Conservation (phyloP, 2,888 invertebrate species). For the Pyrocoelia pectoralis region DNA sequence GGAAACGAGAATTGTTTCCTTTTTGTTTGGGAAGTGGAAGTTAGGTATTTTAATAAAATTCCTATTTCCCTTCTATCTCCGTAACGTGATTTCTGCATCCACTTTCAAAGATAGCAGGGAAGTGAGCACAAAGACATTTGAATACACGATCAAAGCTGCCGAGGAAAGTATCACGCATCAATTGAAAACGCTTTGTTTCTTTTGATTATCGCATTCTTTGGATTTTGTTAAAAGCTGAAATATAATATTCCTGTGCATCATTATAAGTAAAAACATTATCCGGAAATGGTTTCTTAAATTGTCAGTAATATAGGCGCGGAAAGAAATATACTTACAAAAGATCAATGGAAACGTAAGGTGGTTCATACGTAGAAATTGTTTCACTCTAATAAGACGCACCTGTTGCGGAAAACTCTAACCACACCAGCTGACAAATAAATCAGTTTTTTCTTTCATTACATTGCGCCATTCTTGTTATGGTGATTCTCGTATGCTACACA, state of each 20-base stretch:
- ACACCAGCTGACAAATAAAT: conserved; percentile 52
- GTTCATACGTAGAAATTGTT: conserved; percentile 2
- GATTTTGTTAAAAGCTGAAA: conserved; percentile 48
- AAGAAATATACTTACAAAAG: neutral
- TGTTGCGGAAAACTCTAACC: conserved; percentile 52
- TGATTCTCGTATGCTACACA: conserved; percentile 41
- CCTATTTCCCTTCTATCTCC: conserved; percentile 33
- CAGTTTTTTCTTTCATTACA: conserved; percentile 52
- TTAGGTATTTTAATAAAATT: conserved; percentile 25
- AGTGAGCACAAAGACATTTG: conserved; percentile 51
- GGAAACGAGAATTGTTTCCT: conserved; percentile 11
- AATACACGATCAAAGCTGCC: conserved; percentile 52
- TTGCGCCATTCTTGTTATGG: conserved; percentile 45
- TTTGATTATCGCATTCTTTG: conserved; percentile 54
- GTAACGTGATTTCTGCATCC: conserved; percentile 34
- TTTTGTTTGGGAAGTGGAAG: neutral
- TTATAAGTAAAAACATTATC: conserved; percentile 37
- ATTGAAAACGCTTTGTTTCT: conserved; percentile 52
- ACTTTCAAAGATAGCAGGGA: conserved; percentile 44
- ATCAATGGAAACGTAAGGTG: conserved; percentile 14
- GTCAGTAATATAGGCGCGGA: neutral
- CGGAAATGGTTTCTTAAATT: conserved; percentile 9
- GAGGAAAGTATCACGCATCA: conserved; percentile 46
- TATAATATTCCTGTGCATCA: conserved; percentile 46
- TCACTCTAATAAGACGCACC: conserved; percentile 49